Percentiles rank a stretch among this genome's conserved stretches.
These are phyloP conservation scores for Cotesia typhae DNA, from an alignment of 1,140 invertebrate species.

Conservation along the genomic window DNA sequence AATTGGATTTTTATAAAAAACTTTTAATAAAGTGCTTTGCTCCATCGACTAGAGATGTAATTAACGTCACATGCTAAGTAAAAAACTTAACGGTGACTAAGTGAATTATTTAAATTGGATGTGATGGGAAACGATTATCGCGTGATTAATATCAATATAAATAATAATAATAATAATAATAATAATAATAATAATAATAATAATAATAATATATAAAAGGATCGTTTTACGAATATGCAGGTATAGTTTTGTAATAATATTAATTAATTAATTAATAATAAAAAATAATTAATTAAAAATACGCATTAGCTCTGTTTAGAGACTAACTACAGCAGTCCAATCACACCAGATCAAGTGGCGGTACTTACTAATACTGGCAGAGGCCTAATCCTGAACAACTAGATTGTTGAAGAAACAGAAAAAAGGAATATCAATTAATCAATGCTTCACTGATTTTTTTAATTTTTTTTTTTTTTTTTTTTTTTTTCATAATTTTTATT, in stretches of 20 bases:
- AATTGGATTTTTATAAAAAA: not conserved
- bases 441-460: conserved; percentile 41
- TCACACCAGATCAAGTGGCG: conserved; percentile 70
- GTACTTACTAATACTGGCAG: conserved; percentile 96
- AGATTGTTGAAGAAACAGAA: conserved; percentile 73
- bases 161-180: no score
- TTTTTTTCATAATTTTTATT: conserved; percentile 36
- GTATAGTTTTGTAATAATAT: no score
- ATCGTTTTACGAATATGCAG: no score
- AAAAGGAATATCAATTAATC: conserved; percentile 68
- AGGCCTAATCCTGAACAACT: conserved; percentile 97
- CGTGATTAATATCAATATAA: no score
- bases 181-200: no score
- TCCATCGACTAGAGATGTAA: conserved; percentile 17
- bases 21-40: conserved; percentile 18
- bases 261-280: no score
- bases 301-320: conserved; percentile 55
- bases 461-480: not conserved
- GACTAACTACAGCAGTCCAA: conserved; percentile 68
- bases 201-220: no score
- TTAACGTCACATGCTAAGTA: not conserved
- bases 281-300: conserved; percentile 53
- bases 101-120: no score
- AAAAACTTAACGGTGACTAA: no score
- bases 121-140: no score